These are phyloP conservation scores for Anthophora plumipes DNA, from an alignment of 2,888 invertebrate genomes.

Conservation along the genomic window DNA sequence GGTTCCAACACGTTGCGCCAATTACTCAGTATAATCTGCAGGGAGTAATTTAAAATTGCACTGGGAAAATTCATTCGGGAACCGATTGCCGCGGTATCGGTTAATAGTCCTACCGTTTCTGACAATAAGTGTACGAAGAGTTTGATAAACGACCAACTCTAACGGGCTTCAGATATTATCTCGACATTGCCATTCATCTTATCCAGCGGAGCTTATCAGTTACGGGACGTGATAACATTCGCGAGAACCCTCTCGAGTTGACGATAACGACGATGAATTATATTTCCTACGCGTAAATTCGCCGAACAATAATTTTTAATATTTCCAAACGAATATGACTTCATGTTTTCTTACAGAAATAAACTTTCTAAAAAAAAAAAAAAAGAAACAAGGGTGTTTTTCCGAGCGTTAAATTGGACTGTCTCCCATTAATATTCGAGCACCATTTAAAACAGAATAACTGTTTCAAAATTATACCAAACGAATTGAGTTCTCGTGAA, in stretches of 20 bases:
- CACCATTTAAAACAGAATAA: too few species aligned
- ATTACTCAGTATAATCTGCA: constrained; percentile 28
- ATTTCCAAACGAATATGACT: neutral
- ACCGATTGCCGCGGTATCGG: constrained; percentile 51
- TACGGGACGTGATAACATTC: constrained; percentile 43
- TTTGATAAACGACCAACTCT: constrained; percentile 72
- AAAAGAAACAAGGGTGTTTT: too few species aligned
- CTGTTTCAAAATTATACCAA: too few species aligned
- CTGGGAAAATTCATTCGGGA: constrained; percentile 27
- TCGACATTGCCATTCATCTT: constrained; percentile 67
- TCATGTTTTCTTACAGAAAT: too few species aligned
- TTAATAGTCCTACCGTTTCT: constrained; percentile 38
- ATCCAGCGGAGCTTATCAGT: constrained; percentile 39
- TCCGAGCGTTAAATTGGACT: too few species aligned
- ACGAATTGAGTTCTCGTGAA: too few species aligned
- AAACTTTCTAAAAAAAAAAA: too few species aligned
- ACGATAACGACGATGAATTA: constrained; percentile 22
- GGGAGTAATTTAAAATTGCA: constrained; percentile 53
- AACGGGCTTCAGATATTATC: constrained; percentile 45
- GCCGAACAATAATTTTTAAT: neutral
- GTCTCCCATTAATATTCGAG: too few species aligned
- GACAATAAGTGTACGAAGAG: constrained; percentile 73
- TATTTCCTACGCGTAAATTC: neutral
- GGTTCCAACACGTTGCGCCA: constrained; percentile 6
- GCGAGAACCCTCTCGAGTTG: neutral